Evolutionary conservation across 1,140 invertebrate species (phyloP).

Genomic region (Panagrolaimus sp.): DNA sequence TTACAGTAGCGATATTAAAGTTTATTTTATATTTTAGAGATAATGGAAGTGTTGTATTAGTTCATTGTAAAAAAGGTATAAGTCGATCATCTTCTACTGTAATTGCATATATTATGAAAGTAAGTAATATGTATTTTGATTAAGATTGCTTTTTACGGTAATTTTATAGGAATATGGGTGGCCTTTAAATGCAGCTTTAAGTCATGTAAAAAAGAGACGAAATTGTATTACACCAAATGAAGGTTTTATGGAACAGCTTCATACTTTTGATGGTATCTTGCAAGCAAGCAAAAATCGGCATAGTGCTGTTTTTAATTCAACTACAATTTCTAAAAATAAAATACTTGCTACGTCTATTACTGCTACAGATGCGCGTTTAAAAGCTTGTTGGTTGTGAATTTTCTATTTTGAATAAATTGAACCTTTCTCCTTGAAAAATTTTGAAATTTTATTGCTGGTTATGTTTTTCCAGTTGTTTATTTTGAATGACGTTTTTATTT

Average conservation of each 20-base stretch:
- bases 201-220: conserved; percentile 80
- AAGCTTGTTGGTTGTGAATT: not conserved
- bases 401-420: not conserved
- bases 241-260: conserved; percentile 84
- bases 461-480: not conserved
- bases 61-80: conserved; percentile 99
- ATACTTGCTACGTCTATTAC: conserved; percentile 13
- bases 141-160: not conserved
- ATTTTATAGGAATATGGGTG: conserved; percentile 91
- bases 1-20: not conserved
- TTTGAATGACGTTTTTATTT: not conserved
- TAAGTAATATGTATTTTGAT: conserved; percentile 80
- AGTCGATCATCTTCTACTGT: conserved; percentile 93
- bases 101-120: conserved; percentile 73
- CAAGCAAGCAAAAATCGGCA: conserved; percentile 44
- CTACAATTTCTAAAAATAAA: not conserved
- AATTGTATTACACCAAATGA: conserved; percentile 90
- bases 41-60: conserved; percentile 81
- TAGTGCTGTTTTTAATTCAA: conserved; percentile 45
- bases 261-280: conserved; percentile 75
- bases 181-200: conserved; percentile 78
- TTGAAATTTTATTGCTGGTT: not conserved
- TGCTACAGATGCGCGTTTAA: not conserved
- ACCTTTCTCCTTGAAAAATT: not conserved
- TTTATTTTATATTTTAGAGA: conserved; percentile 61